These are phyloP conservation scores for Pungitius pungitius DNA, from an alignment of 2,113 vertebrate species.

Conservation along the genomic window DNA sequence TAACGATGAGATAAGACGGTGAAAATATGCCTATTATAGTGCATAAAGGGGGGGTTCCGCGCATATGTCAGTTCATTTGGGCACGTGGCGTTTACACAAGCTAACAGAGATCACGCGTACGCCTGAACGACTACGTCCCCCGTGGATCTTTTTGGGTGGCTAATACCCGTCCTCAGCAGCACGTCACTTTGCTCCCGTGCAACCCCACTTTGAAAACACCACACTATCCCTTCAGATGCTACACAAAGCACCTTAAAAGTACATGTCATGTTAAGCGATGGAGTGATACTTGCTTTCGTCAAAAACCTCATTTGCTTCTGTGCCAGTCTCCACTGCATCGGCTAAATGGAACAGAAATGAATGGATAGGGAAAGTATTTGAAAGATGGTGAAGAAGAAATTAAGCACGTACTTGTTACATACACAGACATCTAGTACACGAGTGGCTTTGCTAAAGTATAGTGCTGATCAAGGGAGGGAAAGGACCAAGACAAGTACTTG, in stretches of 20 bases:
- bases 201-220: neutral
- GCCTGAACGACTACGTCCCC: no score
- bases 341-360: constrained; percentile 62
- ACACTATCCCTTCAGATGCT: constrained; percentile 24
- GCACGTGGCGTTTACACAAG: no score
- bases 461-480: neutral
- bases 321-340: constrained; percentile 60
- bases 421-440: neutral
- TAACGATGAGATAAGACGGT: neutral
- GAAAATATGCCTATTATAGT: neutral
- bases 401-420: constrained; percentile 3
- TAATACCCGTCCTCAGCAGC: neutral
- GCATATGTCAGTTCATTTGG: no score
- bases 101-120: no score
- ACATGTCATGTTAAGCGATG: constrained; percentile 3
- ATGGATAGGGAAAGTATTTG: constrained; percentile 24
- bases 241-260: constrained; percentile 43
- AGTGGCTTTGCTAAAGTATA: neutral
- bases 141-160: neutral
- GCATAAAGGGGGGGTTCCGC: no score
- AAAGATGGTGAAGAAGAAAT: neutral
- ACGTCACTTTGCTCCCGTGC: neutral
- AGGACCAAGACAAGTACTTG: constrained; percentile 71
- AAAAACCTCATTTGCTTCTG: constrained; percentile 69
- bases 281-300: constrained; percentile 81